phyloP scores from a whole-genome alignment of 2,797 vertebrate genomes.

The Hylomyscus alleni region DNA sequence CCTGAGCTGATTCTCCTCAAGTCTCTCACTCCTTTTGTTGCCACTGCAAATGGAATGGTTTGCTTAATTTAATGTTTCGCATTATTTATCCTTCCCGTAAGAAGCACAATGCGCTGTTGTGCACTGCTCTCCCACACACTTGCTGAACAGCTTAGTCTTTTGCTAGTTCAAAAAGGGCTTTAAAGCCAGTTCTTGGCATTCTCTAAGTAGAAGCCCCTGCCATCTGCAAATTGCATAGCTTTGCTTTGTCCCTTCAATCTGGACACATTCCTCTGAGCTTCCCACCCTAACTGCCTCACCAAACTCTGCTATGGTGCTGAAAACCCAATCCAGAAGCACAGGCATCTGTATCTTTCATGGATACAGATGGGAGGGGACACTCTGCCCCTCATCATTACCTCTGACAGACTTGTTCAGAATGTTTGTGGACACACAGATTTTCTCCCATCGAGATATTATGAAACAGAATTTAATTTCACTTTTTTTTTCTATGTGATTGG shows the following conservation, averaged over 20 bases:
- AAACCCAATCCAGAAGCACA: background rate
- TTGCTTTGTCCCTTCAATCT: background rate
- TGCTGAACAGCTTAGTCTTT: background rate
- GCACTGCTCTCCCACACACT: background rate
- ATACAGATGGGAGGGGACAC: background rate
- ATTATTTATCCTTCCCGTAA: background rate
- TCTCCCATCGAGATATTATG: background rate
- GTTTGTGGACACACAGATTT: background rate
- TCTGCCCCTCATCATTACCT: too few relatives aligned
- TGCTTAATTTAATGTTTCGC: slow-evolving; percentile 42
- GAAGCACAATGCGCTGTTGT: background rate
- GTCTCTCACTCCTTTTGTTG: background rate
- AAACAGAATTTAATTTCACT: background rate
- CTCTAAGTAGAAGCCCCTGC: background rate
- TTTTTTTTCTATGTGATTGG: background rate
- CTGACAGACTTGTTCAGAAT: too few relatives aligned
- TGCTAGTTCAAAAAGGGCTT: background rate
- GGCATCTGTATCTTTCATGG: background rate
- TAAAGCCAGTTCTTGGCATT: slow-evolving; percentile 1
- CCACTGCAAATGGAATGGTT: slow-evolving; percentile 17
- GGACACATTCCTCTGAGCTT: background rate
- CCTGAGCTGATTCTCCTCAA: background rate
- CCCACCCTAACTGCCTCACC: background rate
- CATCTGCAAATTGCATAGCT: background rate
- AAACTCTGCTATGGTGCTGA: background rate